phyloP scores from a whole-genome alignment of 2,888 invertebrate species.

The Trichogramma dendrolimi region DNA sequence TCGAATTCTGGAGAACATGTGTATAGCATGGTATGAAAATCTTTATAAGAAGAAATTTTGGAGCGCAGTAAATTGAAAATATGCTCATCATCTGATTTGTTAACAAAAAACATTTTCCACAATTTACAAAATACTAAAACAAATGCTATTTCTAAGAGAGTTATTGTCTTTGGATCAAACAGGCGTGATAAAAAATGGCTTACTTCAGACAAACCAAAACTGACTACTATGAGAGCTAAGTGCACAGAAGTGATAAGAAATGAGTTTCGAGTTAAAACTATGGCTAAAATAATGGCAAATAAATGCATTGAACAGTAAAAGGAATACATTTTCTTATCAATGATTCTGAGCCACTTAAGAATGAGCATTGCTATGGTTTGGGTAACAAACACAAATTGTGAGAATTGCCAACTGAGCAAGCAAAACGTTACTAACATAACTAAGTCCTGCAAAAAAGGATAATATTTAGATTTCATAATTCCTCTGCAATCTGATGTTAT shows the following conservation, averaged over 20 bases:
- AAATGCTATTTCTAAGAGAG: constrained; percentile 36
- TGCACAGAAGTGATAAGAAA: constrained; percentile 56
- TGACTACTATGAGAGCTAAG: constrained; percentile 52
- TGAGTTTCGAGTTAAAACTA: constrained; percentile 51
- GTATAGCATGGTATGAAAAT: constrained; percentile 74
- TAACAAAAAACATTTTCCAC: constrained; percentile 35
- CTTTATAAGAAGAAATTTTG: constrained; percentile 65
- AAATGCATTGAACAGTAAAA: constrained; percentile 39
- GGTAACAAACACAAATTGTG: constrained; percentile 76
- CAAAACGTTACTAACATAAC: constrained; percentile 7
- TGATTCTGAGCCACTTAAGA: constrained; percentile 61
- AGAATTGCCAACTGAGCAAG: constrained; percentile 72
- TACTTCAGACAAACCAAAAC: constrained; percentile 32
- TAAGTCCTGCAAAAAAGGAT: constrained; percentile 18
- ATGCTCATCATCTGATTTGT: constrained; percentile 60
- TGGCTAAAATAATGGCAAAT: constrained; percentile 29
- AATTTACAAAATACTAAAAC: constrained; percentile 37
- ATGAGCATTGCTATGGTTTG: constrained; percentile 71
- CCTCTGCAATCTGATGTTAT: background rate
- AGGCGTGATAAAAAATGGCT: constrained; percentile 26
- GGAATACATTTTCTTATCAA: constrained; percentile 51
- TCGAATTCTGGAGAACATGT: constrained; percentile 76
- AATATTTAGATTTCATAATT: constrained; percentile 3
- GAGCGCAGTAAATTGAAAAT: constrained; percentile 68
- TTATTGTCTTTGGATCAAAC: constrained; percentile 29